Percentiles rank a stretch among this genome's conserved stretches.
Conservation (phyloP, 2,113 vertebrate genomes). For the Chamaea fasciata region DNA sequence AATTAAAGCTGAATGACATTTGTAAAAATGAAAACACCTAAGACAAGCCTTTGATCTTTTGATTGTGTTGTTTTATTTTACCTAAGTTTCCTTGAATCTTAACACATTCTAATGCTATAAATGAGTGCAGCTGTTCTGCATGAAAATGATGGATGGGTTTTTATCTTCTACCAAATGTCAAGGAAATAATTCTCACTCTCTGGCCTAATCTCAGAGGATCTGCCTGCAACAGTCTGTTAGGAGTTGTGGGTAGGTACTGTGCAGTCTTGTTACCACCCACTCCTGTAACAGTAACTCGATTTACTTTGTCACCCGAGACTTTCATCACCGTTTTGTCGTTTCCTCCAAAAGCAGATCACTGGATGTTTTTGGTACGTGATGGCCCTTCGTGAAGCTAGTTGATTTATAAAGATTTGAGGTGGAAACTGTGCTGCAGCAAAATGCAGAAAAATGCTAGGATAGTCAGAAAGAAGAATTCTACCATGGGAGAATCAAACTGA, state of each 20-base stretch:
- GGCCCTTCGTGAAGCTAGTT: neutral
- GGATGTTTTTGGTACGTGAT: neutral
- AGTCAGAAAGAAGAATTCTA: neutral
- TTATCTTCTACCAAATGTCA: neutral
- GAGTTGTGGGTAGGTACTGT: neutral
- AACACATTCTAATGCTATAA: neutral
- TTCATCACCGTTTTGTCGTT: neutral
- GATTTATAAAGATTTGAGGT: neutral
- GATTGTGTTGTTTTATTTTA: neutral
- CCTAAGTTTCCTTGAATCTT: neutral
- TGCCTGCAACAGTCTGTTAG: neutral
- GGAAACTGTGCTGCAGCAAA: neutral
- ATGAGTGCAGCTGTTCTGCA: neutral
- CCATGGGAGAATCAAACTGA: neutral
- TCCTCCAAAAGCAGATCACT: neutral
- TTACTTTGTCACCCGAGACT: neutral
- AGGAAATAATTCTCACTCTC: neutral
- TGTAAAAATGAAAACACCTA: neutral
- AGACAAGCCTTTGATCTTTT: neutral
- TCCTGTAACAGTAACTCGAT: neutral
- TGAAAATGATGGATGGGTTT: neutral
- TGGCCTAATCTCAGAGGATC: neutral
- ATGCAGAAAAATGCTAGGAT: neutral
- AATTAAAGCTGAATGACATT: constrained; percentile 25
- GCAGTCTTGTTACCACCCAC: neutral